Percentiles rank a stretch among this genome's conserved stretches.
Conservation (phyloP, 2,113 vertebrate species). For the Cololabis saira region DNA sequence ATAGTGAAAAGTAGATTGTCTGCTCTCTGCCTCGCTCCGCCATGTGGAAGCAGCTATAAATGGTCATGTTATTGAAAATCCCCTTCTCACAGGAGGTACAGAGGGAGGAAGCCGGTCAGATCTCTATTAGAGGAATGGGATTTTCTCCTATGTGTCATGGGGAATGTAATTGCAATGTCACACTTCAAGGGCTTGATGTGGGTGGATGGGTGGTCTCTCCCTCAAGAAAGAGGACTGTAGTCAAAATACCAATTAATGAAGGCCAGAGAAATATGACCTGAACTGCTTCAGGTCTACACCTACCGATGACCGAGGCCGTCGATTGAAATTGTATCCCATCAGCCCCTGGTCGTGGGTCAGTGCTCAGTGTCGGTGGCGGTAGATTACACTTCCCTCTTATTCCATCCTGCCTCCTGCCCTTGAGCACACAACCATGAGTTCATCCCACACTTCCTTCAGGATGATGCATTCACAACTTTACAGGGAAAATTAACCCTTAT, state of each 20-base stretch:
- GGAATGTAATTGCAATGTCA: constrained; percentile 82
- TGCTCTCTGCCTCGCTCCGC: constrained; percentile 43
- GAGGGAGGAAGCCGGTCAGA: constrained; percentile 49
- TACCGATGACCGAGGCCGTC: constrained; percentile 66
- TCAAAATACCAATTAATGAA: constrained; percentile 82
- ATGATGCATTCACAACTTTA: constrained; percentile 56
- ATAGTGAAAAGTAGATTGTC: constrained; percentile 56
- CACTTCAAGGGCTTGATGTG: constrained; percentile 80
- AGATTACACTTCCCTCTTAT: constrained; percentile 68
- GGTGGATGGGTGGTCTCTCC: constrained; percentile 68
- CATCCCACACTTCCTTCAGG: constrained; percentile 43
- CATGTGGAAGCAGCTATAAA: constrained; percentile 64
- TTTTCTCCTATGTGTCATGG: constrained; percentile 77
- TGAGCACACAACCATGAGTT: constrained; percentile 61
- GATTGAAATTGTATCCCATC: constrained; percentile 78
- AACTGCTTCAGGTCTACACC: constrained; percentile 63
- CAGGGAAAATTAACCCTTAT: constrained; percentile 50
- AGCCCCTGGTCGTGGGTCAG: constrained; percentile 73
- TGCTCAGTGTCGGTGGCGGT: constrained; percentile 62
- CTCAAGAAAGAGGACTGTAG: constrained; percentile 74
- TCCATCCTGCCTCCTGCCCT: constrained; percentile 60
- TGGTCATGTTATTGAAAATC: constrained; percentile 72
- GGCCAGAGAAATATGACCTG: constrained; percentile 75
- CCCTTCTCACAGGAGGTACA: constrained; percentile 43
- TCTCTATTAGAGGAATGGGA: constrained; percentile 74